Conservation (phyloP, 1,140 invertebrate genomes). For the Nephotettix cincticeps region DNA sequence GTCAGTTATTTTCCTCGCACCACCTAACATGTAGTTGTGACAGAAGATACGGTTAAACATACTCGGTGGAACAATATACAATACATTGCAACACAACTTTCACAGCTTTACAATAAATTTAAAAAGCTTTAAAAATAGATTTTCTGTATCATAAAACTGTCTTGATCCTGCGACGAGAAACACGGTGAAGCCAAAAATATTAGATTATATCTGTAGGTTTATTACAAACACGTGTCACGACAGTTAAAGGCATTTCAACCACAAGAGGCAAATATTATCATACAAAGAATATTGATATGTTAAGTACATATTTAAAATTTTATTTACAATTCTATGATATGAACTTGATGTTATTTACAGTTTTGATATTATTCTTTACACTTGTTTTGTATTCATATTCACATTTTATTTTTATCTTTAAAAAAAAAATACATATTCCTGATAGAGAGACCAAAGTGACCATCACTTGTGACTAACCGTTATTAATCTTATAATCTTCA, state of each 20-base stretch:
- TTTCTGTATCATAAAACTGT: background rate
- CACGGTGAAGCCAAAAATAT: conserved; percentile 6
- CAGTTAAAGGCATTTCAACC: background rate
- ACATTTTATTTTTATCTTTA: no score
- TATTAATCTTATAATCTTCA: no score
- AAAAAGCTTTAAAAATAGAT: background rate
- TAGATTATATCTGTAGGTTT: background rate
- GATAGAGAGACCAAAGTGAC: no score
- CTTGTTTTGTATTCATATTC: no score
- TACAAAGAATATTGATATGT: conserved; percentile 15
- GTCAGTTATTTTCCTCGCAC: no score
- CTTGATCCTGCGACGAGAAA: background rate
- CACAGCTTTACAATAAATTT: background rate
- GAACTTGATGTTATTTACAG: background rate
- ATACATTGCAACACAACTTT: background rate
- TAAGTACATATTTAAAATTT: conserved; percentile 1
- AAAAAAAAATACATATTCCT: no score
- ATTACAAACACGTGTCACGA: background rate
- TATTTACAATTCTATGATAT: conserved; percentile 3
- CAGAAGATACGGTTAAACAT: no score
- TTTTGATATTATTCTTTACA: no score
- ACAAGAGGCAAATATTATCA: background rate
- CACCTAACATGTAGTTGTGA: no score
- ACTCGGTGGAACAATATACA: no score
- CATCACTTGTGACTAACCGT: no score